These are phyloP conservation scores for Paedocypris sp. DNA, from an alignment of 2,113 vertebrate genomes.

Conservation along the genomic window DNA sequence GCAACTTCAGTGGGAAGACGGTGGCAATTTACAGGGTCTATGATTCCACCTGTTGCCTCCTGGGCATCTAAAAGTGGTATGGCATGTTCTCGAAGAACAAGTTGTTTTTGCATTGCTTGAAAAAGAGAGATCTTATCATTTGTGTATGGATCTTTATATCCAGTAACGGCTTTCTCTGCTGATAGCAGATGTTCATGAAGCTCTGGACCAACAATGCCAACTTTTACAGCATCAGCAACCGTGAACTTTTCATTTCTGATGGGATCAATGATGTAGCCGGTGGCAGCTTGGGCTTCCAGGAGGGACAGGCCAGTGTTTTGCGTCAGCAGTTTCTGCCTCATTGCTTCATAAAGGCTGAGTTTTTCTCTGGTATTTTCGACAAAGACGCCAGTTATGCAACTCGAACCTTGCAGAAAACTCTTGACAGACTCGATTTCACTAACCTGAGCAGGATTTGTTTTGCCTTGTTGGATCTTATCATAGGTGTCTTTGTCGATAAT, in stretches of 20 bases:
- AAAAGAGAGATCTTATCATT: constrained; percentile 79
- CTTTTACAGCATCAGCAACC: constrained; percentile 79
- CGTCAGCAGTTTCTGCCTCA: constrained; percentile 73
- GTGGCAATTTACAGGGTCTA: constrained; percentile 75
- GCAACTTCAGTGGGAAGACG: constrained; percentile 71
- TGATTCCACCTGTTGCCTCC: constrained; percentile 66
- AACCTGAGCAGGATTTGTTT: constrained; percentile 74
- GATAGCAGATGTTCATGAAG: constrained; percentile 74
- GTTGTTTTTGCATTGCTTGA: constrained; percentile 79
- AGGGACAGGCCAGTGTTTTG: constrained; percentile 69
- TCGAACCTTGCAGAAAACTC: constrained; percentile 71
- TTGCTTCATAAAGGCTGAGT: constrained; percentile 82
- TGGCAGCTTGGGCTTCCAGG: constrained; percentile 89
- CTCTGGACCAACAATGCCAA: constrained; percentile 72
- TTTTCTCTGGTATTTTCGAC: constrained; percentile 76
- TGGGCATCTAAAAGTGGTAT: constrained; percentile 72
- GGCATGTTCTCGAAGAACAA: constrained; percentile 59
- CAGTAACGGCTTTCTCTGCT: constrained; percentile 79
- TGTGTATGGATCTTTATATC: constrained; percentile 76
- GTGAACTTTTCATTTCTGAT: constrained; percentile 63
- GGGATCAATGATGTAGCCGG: constrained; percentile 76
- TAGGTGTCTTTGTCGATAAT: constrained; percentile 74
- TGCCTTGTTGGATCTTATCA: constrained; percentile 73
- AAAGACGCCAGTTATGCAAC: constrained; percentile 72
- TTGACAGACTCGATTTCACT: constrained; percentile 60